These are phyloP conservation scores for Festucalex cinctus DNA, from an alignment of 2,113 vertebrate genomes.

Conservation along the genomic window DNA sequence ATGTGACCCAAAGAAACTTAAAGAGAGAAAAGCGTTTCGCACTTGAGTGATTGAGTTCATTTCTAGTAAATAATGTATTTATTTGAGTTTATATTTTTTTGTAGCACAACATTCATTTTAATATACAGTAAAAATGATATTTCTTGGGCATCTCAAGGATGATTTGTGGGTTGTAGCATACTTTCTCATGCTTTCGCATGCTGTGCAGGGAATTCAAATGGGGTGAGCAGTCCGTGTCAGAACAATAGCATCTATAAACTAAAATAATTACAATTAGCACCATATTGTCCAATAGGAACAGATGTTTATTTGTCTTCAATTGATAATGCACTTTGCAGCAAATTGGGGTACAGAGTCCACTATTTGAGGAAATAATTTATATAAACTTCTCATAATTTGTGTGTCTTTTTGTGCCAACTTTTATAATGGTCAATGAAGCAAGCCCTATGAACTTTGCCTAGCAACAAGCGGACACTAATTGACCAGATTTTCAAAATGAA, in stretches of 20 bases:
- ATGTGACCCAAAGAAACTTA: constrained; percentile 35
- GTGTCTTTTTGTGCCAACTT: not conserved
- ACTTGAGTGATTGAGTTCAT: constrained; percentile 13
- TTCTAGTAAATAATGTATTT: constrained; percentile 1
- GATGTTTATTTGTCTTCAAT: not conserved
- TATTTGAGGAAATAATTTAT: not conserved
- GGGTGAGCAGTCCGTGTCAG: not conserved
- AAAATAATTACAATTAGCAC: not conserved
- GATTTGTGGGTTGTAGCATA: no score
- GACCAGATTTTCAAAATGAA: no score
- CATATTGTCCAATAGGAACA: not conserved
- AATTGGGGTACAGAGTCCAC: not conserved
- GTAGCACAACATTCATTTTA: not conserved
- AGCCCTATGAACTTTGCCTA: no score
- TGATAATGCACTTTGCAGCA: not conserved
- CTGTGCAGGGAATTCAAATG: not conserved
- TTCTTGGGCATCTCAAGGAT: not conserved
- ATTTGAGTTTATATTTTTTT: not conserved
- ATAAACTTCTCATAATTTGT: not conserved
- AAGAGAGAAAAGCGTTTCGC: constrained; percentile 14
- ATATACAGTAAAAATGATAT: not conserved
- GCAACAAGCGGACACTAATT: no score
- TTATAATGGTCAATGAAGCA: not conserved
- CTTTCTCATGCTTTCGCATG: not conserved
- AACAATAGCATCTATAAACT: not conserved